Evolutionary conservation across 2,888 invertebrate genomes (phyloP).

Genomic region (Ectropis crepuscularia): DNA sequence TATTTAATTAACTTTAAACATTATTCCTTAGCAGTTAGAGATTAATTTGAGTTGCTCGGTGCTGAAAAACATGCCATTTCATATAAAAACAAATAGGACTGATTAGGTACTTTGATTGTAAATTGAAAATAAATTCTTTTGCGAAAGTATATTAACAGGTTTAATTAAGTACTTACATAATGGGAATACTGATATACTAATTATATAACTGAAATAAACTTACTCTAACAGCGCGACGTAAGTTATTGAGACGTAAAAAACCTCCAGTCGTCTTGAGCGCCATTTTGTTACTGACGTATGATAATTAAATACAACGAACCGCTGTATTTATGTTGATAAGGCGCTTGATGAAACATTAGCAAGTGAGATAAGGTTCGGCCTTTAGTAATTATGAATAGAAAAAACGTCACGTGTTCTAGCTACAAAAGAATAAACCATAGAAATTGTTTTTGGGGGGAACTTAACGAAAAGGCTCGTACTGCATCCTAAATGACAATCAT

Average conservation of each 20-base stretch:
- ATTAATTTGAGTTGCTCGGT: conserved; percentile 19
- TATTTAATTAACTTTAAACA: conserved; percentile 8
- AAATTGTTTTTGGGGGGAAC: neutral
- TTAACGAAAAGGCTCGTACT: too few species aligned
- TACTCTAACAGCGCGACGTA: conserved; percentile 63
- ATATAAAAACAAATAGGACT: conserved; percentile 34
- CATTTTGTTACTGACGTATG: conserved; percentile 63
- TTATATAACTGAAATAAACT: conserved; percentile 43
- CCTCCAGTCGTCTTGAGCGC: conserved; percentile 68
- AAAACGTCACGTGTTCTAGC: neutral
- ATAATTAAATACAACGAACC: conserved; percentile 41
- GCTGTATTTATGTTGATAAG: conserved; percentile 36
- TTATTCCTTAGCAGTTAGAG: neutral
- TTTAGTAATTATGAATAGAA: conserved; percentile 20
- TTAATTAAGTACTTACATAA: too few species aligned
- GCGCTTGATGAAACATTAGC: conserved; percentile 58
- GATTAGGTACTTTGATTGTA: conserved; percentile 13
- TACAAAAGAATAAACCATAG: neutral
- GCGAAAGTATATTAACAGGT: neutral
- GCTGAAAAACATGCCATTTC: conserved; percentile 29
- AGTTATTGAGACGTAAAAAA: conserved; percentile 59
- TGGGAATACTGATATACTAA: too few species aligned
- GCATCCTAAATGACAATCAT: too few species aligned
- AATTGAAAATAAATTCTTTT: neutral
- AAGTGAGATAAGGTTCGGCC: conserved; percentile 65